Conservation (phyloP, 2,113 vertebrate species). For the Tichodroma muraria region DNA sequence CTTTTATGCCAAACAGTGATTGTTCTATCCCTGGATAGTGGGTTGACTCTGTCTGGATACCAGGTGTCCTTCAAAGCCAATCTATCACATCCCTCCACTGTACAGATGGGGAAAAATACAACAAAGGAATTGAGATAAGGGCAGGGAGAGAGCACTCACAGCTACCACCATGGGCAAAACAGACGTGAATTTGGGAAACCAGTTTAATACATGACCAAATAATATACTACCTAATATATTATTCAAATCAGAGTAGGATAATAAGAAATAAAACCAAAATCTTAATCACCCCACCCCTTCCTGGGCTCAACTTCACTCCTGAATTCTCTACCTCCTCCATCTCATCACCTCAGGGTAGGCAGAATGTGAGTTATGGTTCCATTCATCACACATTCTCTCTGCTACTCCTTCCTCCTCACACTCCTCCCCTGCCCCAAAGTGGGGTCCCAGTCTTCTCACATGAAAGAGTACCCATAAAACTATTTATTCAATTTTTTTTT, state of each 20-base stretch:
- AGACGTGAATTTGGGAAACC: background rate
- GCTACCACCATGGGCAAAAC: background rate
- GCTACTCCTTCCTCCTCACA: background rate
- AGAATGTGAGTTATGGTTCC: background rate
- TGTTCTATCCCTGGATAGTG: background rate
- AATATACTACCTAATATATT: background rate
- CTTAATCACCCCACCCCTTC: background rate
- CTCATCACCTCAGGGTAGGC: fast-evolving
- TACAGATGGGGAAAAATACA: background rate
- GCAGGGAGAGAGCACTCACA: background rate
- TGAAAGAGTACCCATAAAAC: background rate
- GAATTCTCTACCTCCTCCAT: background rate
- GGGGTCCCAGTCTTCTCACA: background rate
- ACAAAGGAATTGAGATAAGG: background rate
- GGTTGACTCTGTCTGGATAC: background rate
- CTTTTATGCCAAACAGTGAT: background rate
- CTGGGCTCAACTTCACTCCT: background rate
- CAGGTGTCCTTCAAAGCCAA: background rate
- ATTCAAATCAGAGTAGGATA: background rate
- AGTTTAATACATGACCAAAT: background rate
- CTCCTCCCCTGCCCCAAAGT: background rate
- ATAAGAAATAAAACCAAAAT: background rate
- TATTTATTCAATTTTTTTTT: background rate
- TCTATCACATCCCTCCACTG: background rate
- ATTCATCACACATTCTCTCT: background rate